Base-by-base conservation (phyloP, 2,888 invertebrate genomes). In the Horisme vitalbata region DNA sequence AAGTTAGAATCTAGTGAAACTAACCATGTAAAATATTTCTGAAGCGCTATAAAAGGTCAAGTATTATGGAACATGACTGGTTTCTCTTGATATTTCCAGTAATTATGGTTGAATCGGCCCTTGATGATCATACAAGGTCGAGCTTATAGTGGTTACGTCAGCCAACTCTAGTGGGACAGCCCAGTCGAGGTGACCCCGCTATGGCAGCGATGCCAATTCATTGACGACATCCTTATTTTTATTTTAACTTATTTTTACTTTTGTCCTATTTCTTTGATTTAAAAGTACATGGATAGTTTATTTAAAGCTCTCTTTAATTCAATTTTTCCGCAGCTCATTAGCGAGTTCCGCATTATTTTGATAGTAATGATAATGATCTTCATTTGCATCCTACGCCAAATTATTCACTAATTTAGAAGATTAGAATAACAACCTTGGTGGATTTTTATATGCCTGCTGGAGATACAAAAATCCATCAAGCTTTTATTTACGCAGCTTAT, bases 211-310 rank as follows among this genome's bases (percentile, higher is more conserved):
- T 84, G 87, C 88, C 86, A 88, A 86, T 74, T 73, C 75, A 85
- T 87, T 88, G 88, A 88, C 88, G 87, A 83, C 88, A 88, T 88
- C 88, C 88, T 86, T 88, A 85, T 88, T 87, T 88, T 82, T 85
- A 87, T 84, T 84, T n/a, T n/a, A n/a, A n/a, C n/a, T n/a, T n/a
- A n/a, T n/a, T n/a, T n/a, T n/a, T n/a, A n/a, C n/a, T n/a, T n/a
- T n/a, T n/a, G n/a, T n/a, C n/a, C n/a, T n/a, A n/a, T n/a, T n/a
- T n/a, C n/a, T n/a, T n/a, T n/a, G n/a, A n/a, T n/a, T n/a, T n/a
- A n/a, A n/a, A n/a, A n/a, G n/a, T n/a, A n/a, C n/a, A n/a, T n/a
- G n/a, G n/a, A n/a, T n/a, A n/a, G n/a, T n/a, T n/a, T n/a, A n/a
- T n/a, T n/a, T n/a, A n/a, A n/a, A n/a, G n/a, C n/a, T n/a, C n/a